Conservation (phyloP, 2,888 invertebrate species). For the Priocnemis perturbator region DNA sequence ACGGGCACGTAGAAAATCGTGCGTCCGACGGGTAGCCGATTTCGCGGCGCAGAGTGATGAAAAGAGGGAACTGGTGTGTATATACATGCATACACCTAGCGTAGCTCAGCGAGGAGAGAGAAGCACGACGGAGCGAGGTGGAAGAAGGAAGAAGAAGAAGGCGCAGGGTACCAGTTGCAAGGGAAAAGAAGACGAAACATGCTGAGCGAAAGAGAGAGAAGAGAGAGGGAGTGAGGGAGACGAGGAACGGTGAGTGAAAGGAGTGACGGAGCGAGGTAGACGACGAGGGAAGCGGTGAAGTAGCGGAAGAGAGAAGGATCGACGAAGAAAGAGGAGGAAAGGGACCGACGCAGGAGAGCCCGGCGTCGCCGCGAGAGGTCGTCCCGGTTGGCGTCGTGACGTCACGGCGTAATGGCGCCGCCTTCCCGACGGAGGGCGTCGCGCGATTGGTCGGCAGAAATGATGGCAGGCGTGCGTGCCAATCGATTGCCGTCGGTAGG, state of each 20-base stretch:
- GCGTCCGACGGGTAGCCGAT: constrained; percentile 47
- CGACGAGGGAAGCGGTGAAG: constrained; percentile 6
- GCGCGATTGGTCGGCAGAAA: constrained; percentile 67
- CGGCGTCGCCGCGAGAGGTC: constrained; percentile 61
- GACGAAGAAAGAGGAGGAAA: constrained; percentile 34
- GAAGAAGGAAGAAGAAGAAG: neutral
- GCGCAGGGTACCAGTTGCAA: constrained; percentile 1
- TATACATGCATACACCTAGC: no score
- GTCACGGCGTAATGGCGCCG: constrained; percentile 61
- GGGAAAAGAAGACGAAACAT: neutral
- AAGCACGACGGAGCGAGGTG: constrained; percentile 5
- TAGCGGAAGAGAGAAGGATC: constrained; percentile 11
- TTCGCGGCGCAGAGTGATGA: constrained; percentile 25
- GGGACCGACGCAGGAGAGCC: constrained; percentile 15
- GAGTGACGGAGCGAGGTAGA: neutral
- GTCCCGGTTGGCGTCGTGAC: constrained; percentile 59
- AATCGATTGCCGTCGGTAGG: constrained; percentile 70
- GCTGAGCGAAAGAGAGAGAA: constrained; percentile 8
- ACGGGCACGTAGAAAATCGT: constrained; percentile 25
- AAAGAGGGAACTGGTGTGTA: no score
- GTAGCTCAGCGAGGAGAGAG: constrained; percentile 16
- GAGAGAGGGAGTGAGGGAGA: constrained; percentile 4
- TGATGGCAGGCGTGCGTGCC: constrained; percentile 74
- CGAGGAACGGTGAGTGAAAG: neutral
- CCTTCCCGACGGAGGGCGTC: constrained; percentile 51